A percentile compares a stretch with the other conserved stretches of the same genome.
These are phyloP conservation scores for Brachionus koreanus DNA, from an alignment of 1,140 invertebrate genomes.

Conservation along the genomic window DNA sequence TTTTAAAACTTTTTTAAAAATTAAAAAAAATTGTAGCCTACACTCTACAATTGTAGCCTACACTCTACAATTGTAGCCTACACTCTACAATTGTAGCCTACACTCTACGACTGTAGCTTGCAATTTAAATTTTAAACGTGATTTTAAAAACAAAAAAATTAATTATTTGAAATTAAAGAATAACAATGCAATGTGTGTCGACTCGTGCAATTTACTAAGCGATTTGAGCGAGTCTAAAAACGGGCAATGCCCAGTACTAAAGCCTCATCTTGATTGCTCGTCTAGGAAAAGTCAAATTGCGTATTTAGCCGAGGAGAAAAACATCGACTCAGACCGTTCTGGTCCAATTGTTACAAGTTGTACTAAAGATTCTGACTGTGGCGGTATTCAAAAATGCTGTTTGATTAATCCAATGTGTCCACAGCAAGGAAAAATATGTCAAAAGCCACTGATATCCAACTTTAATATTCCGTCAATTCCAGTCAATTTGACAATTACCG, in stretches of 20 bases:
- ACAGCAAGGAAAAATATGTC: not conserved
- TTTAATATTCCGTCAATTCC: slow-evolving; percentile 5
- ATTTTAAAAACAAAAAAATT: too few species aligned
- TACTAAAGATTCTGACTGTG: slow-evolving; percentile 14
- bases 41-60: too few species aligned
- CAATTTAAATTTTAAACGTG: too few species aligned
- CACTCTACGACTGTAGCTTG: not conserved
- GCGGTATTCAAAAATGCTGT: slow-evolving; percentile 13
- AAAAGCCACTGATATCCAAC: not conserved
- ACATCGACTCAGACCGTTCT: not conserved
- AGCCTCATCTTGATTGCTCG: not conserved
- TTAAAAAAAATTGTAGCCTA: too few species aligned
- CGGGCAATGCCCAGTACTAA: not conserved
- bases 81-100: not conserved
- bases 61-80: not conserved
- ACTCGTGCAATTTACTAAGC: not conserved
- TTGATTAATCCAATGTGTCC: not conserved
- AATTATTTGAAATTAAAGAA: not conserved
- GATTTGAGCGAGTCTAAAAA: not conserved
- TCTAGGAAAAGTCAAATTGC: not conserved
- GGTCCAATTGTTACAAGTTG: not conserved
- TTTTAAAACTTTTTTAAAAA: not conserved
- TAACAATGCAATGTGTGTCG: not conserved
- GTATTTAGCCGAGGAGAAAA: not conserved
- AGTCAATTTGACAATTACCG: slow-evolving; percentile 11